phyloP scores from a whole-genome alignment of 2,888 invertebrate species.

The Cylindroiulus punctatus region DNA sequence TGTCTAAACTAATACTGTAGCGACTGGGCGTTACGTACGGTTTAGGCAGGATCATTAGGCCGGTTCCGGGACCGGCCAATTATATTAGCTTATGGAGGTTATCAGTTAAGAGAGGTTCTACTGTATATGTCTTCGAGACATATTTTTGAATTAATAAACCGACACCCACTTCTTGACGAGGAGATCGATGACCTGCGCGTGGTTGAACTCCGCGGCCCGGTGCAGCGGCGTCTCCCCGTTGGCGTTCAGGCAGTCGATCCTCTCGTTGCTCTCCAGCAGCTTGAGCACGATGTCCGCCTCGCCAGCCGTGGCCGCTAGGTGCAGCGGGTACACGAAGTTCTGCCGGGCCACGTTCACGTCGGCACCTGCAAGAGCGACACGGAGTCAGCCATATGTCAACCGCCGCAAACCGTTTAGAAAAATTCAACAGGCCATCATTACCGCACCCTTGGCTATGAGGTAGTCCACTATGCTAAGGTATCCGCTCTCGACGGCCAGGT shows the following conservation, averaged over 20 bases:
- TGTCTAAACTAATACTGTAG: too few relatives aligned
- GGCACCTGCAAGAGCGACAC: slow-evolving; percentile 58
- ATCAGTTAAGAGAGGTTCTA: too few relatives aligned
- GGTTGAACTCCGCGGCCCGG: slow-evolving; percentile 66
- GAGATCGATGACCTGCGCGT: slow-evolving; percentile 64
- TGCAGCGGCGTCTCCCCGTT: slow-evolving; percentile 67
- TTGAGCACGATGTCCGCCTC: slow-evolving; percentile 60
- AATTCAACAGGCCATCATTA: too few relatives aligned
- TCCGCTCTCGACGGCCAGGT: slow-evolving; percentile 67
- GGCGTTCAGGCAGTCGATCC: slow-evolving; percentile 66
- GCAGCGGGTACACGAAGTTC: slow-evolving; percentile 62
- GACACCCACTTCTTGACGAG: slow-evolving; percentile 64
- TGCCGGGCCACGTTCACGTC: slow-evolving; percentile 59
- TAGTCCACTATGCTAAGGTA: slow-evolving; percentile 64
- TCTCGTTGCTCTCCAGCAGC: slow-evolving; percentile 64
- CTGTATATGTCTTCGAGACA: too few relatives aligned
- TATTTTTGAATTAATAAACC: too few relatives aligned
- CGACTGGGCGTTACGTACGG: too few relatives aligned
- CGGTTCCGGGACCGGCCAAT: too few relatives aligned
- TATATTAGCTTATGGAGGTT: too few relatives aligned
- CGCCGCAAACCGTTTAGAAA: too few relatives aligned
- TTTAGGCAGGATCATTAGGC: too few relatives aligned
- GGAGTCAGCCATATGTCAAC: too few relatives aligned
- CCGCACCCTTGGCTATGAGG: slow-evolving; percentile 60
- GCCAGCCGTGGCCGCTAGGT: slow-evolving; percentile 65